phyloP scores from a whole-genome alignment of 2,797 vertebrate species.

The Vultur gryphus region DNA sequence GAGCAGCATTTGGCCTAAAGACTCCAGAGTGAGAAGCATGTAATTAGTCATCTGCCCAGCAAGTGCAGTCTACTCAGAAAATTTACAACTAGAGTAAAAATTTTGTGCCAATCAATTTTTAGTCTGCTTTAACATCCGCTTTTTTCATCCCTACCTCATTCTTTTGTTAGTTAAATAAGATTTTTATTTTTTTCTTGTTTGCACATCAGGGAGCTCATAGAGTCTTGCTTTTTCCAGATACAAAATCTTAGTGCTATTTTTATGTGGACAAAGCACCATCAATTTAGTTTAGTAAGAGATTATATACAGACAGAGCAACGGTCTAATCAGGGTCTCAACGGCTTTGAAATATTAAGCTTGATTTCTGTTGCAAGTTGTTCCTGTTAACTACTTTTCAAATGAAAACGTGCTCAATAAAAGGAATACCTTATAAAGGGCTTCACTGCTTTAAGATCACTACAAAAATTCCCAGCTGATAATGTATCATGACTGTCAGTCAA shows the following conservation, averaged over 20 bases:
- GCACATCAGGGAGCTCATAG: not conserved
- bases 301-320: not conserved
- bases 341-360: constrained; percentile 47
- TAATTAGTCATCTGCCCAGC: constrained; percentile 56
- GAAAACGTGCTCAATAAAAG: not conserved
- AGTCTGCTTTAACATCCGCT: constrained; percentile 2
- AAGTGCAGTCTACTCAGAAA: not conserved
- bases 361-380: constrained; percentile 40
- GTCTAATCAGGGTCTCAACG: constrained; percentile 12
- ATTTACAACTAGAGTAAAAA: constrained; percentile 46
- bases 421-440: not conserved
- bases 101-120: constrained; percentile 38
- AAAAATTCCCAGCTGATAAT: not conserved
- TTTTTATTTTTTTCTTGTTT: constrained; percentile 5
- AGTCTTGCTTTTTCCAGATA: constrained; percentile 16
- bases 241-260: constrained; percentile 33
- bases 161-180: constrained; percentile 57
- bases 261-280: constrained; percentile 20
- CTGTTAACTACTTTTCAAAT: not conserved
- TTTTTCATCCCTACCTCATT: constrained; percentile 49
- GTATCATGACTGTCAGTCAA: not conserved
- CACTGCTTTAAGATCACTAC: not conserved
- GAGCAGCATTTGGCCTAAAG: constrained; percentile 7
- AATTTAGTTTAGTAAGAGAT: constrained; percentile 47
- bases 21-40: constrained; percentile 18